A percentile compares a stretch with the other conserved stretches of the same genome.
Evolutionary conservation across 35 echinoderm and acorn worm genomes (phyloP).

Genomic region (Ophiothrix spiculata): DNA sequence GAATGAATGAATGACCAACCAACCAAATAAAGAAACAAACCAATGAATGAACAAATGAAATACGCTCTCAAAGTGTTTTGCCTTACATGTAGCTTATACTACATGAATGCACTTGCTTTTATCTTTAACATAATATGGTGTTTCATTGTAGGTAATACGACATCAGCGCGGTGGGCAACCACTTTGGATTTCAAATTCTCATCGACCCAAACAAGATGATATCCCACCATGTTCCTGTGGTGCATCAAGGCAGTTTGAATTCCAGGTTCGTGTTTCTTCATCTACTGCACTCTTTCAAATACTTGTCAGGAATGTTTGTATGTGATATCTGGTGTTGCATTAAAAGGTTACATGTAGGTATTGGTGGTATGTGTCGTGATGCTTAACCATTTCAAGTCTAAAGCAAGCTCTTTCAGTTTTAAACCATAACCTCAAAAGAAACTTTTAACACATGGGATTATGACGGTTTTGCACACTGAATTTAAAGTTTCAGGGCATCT

Average conservation of each 20-base stretch:
- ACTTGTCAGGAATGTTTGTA: not conserved
- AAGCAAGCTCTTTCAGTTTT: too few species aligned
- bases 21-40: not conserved
- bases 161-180: constrained; percentile 74
- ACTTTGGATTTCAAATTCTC: constrained; percentile 63
- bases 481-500: too few species aligned
- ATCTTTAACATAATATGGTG: not conserved
- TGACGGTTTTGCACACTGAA: too few species aligned
- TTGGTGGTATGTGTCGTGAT: too few species aligned
- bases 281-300: not conserved
- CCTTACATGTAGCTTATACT: too few species aligned
- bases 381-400: too few species aligned
- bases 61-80: too few species aligned
- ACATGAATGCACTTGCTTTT: too few species aligned
- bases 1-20: not conserved
- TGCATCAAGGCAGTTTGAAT: constrained; percentile 82
- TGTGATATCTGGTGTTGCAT: too few species aligned
- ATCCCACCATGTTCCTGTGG: constrained; percentile 86
- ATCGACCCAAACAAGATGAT: constrained; percentile 58
- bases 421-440: too few species aligned
- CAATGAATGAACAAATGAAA: not conserved
- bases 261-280: constrained; percentile 76
- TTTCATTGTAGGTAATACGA: constrained; percentile 76
- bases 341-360: too few species aligned
- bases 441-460: too few species aligned